Evolutionary conservation across 2,113 vertebrate genomes (phyloP).

Genomic region (Phycodurus eques): DNA sequence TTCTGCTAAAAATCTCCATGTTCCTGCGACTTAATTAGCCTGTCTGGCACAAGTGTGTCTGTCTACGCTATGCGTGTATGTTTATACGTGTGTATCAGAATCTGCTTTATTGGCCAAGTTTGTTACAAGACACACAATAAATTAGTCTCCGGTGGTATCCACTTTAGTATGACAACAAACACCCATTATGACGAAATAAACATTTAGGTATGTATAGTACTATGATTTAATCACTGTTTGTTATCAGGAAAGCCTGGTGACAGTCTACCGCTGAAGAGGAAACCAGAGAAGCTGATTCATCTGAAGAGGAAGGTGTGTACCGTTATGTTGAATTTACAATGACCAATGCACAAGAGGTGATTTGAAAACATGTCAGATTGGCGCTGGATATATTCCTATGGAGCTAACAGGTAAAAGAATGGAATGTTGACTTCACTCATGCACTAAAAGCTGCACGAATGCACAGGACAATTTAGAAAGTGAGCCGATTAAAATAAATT

Average conservation of each 20-base stretch:
- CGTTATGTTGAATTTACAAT: background rate
- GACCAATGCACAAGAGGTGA: background rate
- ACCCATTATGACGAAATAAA: no score
- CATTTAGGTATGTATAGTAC: background rate
- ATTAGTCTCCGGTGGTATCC: no score
- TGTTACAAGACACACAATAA: no score
- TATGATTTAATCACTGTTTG: background rate
- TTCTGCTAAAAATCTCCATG: no score
- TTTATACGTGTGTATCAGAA: no score
- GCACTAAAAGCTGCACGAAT: background rate
- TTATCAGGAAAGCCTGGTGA: constrained; percentile 81
- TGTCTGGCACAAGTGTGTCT: no score
- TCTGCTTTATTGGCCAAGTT: no score
- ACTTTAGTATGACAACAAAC: no score
- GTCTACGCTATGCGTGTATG: no score
- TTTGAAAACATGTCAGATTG: background rate
- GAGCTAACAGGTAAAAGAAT: background rate
- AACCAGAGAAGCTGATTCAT: constrained; percentile 87
- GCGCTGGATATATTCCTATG: no score
- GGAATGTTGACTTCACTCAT: background rate
- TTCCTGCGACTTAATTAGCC: no score
- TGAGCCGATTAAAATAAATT: background rate
- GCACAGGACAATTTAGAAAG: background rate
- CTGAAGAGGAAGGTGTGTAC: constrained; percentile 87
- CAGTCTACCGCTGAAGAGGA: constrained; percentile 76